phyloP scores from a whole-genome alignment of 2,113 vertebrate species.

The Mus spicilegus region DNA sequence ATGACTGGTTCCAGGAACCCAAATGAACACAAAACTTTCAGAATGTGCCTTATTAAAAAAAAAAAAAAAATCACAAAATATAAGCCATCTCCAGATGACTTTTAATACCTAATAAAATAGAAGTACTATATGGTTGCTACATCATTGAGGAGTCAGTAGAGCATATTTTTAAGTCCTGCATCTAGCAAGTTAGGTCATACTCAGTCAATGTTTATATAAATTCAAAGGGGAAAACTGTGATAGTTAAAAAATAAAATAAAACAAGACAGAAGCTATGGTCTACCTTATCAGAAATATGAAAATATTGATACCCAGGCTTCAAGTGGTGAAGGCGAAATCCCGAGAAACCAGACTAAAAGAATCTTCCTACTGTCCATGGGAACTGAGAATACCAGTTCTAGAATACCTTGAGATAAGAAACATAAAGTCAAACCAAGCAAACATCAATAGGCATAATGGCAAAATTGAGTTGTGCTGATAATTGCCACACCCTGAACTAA shows the following conservation, averaged over 20 bases:
- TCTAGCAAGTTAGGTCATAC: background rate
- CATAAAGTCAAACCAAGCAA: conserved; percentile 24
- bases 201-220: background rate
- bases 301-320: background rate
- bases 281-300: background rate
- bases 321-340: background rate
- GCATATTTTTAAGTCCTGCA: background rate
- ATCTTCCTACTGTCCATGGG: background rate
- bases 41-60: background rate
- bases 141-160: background rate
- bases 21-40: background rate
- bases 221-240: background rate
- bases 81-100: background rate
- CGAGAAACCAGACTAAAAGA: conserved; percentile 38
- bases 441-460: background rate
- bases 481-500: background rate
- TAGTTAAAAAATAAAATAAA: background rate
- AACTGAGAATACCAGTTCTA: background rate
- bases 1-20: background rate
- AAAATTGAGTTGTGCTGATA: background rate
- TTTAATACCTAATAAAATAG: background rate
- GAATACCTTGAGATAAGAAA: background rate
- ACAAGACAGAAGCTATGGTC: background rate
- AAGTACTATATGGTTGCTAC: background rate
- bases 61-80: background rate